Base-by-base conservation (phyloP, 2,797 vertebrate species). In the Hoplostethus atlanticus region DNA sequence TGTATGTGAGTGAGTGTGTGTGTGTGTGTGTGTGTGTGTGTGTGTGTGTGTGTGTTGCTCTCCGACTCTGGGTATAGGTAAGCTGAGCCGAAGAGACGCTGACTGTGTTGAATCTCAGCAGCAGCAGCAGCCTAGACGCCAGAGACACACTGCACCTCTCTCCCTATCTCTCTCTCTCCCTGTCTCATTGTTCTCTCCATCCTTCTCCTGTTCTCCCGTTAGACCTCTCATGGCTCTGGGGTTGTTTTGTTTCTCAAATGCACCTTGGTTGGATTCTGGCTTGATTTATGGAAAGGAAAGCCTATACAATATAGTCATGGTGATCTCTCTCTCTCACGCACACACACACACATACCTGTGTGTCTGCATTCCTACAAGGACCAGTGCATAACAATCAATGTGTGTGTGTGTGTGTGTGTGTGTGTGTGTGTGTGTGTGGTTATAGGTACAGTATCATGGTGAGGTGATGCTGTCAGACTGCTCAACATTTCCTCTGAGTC, bases 41-140 rank as follows among this genome's bases (percentile, higher is more conserved):
- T 76, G 86, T 81, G 87, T 73, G 76, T 62, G 84, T 79, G 36
- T 12, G 80, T 67, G 78, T 80, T 82, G 15, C 64, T 64, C 63
- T 60, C 52, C 9, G 30, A 21, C 63, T 75, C 56, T 62, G 36
- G 69, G 68, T 80, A 79, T 91, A 90, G 88, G 93, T 94, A 94
- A 94, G 80, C 88, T 87, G 94, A 94, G 90, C 92, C 80, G 79
- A 77, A 87, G 92, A 94, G 94, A 95, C 93, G 94, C 93, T 95
- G 94, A 95, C 94, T 92, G 81, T 91, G 93, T 90, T 84, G 89
- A 94, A 93, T 94, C 93, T 91, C 90, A 90, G 91, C 70, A 64
- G 86, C 80, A 60, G 84, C 87, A 91, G 88, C 88, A 79, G 81
- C 88, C 87, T 82, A 93, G 94, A 94, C 93, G 92, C 94, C 93